Conservation (phyloP, 2,113 vertebrate genomes). For the Pseudorectes ferrugineus region DNA sequence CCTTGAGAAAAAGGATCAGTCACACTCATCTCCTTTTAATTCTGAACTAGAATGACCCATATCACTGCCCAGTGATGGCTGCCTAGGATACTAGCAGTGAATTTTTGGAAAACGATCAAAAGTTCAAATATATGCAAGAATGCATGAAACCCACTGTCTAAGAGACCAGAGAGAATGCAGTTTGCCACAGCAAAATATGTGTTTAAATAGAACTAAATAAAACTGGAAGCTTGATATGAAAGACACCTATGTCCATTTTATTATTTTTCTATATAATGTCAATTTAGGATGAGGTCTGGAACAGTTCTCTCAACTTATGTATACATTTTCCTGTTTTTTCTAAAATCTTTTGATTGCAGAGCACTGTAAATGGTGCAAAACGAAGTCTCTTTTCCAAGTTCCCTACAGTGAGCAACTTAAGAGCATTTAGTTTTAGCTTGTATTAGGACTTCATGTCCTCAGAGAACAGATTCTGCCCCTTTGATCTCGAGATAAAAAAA, state of each 20-base stretch:
- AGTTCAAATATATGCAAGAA: conserved; percentile 62
- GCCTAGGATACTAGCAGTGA: conserved; percentile 57
- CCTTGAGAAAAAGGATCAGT: conserved; percentile 53
- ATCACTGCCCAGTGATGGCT: conserved; percentile 40
- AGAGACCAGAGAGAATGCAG: conserved; percentile 4
- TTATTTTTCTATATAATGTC: background rate
- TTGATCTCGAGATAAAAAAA: conserved; percentile 39
- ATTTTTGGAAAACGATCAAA: conserved; percentile 49
- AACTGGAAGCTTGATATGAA: background rate
- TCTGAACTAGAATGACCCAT: conserved; percentile 49
- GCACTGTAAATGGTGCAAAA: background rate
- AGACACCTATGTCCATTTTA: background rate
- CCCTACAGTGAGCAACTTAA: conserved; percentile 1
- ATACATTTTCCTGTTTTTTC: background rate
- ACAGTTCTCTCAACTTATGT: background rate
- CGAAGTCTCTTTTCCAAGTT: conserved; percentile 25
- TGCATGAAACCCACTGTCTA: conserved; percentile 35
- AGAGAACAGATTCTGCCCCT: background rate
- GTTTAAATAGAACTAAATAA: conserved; percentile 1
- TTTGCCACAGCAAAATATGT: background rate
- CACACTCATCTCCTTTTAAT: conserved; percentile 46
- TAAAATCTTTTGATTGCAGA: background rate
- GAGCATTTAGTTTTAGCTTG: background rate
- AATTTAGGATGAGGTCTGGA: background rate
- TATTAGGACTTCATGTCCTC: background rate